Evolutionary conservation across 2,797 vertebrate genomes (phyloP).

Genomic region (Enteromius unitaeniatus): DNA sequence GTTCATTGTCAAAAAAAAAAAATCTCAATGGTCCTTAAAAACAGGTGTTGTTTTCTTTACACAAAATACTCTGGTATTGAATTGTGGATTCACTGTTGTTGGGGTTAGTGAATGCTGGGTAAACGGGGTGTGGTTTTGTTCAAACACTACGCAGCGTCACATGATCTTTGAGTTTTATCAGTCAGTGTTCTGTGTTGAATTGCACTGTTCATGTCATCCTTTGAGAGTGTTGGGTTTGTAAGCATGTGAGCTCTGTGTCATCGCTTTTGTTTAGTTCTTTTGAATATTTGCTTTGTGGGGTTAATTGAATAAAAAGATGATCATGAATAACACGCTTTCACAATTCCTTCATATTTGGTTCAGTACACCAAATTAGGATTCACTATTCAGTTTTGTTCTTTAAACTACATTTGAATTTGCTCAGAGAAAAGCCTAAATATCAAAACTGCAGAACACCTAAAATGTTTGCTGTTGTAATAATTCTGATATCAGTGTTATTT

Average conservation of each 20-base stretch:
- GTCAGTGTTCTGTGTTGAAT: constrained; percentile 17
- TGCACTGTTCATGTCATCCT: background rate
- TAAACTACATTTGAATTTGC: background rate
- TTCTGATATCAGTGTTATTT: background rate
- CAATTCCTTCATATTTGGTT: background rate
- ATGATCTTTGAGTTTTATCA: background rate
- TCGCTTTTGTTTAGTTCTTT: background rate
- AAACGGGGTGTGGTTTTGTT: background rate
- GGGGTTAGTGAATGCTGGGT: background rate
- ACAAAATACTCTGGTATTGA: background rate
- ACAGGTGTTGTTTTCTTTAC: background rate
- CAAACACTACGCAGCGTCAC: background rate
- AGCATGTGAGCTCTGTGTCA: background rate
- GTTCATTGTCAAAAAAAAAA: background rate
- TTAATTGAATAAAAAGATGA: constrained; percentile 37
- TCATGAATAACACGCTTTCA: background rate
- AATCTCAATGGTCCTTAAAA: background rate
- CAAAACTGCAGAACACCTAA: no score
- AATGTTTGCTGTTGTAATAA: background rate
- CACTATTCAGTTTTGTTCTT: background rate
- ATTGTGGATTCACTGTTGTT: background rate
- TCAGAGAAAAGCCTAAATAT: background rate
- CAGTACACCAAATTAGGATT: background rate
- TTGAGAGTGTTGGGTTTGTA: background rate
- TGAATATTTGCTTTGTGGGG: background rate